Evolutionary conservation across 2,113 vertebrate genomes (phyloP).

Genomic region (Sapajus apella): DNA sequence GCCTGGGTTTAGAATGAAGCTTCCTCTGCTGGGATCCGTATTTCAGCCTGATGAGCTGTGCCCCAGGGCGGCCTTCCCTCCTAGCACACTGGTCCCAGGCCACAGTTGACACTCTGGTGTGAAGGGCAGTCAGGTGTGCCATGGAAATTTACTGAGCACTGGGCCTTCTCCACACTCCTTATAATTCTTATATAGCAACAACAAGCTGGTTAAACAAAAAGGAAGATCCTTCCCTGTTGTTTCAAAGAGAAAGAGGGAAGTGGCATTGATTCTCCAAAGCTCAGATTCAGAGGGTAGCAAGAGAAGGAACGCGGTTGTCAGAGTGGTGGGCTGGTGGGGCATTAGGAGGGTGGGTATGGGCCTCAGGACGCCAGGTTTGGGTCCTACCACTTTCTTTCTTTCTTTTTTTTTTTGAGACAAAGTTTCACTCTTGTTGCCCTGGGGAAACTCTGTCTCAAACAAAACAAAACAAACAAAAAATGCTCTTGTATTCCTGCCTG

Average conservation of each 20-base stretch:
- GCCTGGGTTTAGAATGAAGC: constrained; percentile 25
- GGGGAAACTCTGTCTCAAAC: no score
- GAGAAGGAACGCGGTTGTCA: background rate
- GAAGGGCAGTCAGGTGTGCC: constrained; percentile 31
- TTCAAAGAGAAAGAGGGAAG: constrained; percentile 5
- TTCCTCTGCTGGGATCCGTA: background rate
- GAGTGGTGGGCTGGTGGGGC: background rate
- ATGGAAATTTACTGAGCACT: constrained; percentile 71
- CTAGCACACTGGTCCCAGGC: background rate
- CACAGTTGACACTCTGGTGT: background rate
- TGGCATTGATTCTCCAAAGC: background rate
- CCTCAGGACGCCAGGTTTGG: background rate
- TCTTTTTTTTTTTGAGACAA: background rate
- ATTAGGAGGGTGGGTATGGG: background rate
- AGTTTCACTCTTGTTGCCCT: no score
- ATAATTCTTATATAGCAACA: background rate
- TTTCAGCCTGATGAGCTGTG: background rate
- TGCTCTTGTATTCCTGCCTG: background rate
- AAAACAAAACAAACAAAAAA: no score
- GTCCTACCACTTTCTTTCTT: background rate
- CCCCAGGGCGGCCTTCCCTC: background rate
- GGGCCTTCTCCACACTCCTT: background rate
- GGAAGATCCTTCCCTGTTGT: background rate
- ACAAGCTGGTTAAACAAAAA: background rate
- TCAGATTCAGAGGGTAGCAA: background rate